These are phyloP conservation scores for Notodonta dromedarius DNA, from an alignment of 2,888 invertebrate genomes.

Conservation along the genomic window DNA sequence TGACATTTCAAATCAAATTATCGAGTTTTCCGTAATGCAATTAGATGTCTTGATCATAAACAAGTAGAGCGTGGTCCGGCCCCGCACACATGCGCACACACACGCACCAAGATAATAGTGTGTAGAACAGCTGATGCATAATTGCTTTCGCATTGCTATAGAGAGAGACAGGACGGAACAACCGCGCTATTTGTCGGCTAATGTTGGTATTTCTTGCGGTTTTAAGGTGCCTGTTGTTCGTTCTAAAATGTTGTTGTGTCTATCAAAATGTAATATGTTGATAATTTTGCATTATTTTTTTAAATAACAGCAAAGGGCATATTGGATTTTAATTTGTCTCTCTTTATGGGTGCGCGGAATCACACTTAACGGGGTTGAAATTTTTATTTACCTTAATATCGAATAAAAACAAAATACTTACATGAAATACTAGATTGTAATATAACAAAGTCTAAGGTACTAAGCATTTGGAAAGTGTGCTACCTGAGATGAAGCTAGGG, in stretches of 20 bases:
- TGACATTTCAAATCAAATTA: conserved; percentile 15
- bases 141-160: conserved; percentile 37
- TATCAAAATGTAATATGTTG: too few relatives aligned
- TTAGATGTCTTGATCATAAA: conserved; percentile 51
- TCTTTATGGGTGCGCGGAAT: too few relatives aligned
- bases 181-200: conserved; percentile 28
- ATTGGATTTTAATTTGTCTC: too few relatives aligned
- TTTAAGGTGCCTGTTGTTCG: not conserved
- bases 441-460: too few relatives aligned
- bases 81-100: conserved; percentile 18
- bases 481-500: too few relatives aligned
- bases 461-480: too few relatives aligned
- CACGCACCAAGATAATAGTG: conserved; percentile 8
- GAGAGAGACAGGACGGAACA: conserved; percentile 23
- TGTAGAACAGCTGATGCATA: conserved; percentile 29
- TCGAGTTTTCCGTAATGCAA: conserved; percentile 30
- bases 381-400: too few relatives aligned
- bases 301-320: too few relatives aligned
- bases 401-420: too few relatives aligned
- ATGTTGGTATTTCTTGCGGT: conserved; percentile 29
- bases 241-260: conserved; percentile 8
- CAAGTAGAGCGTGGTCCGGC: conserved; percentile 39
- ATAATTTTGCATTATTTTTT: too few relatives aligned
- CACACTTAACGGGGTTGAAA: too few relatives aligned
- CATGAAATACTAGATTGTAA: too few relatives aligned